Base-by-base conservation (phyloP, 2,113 vertebrate species). In the Ceyx margarethae region DNA sequence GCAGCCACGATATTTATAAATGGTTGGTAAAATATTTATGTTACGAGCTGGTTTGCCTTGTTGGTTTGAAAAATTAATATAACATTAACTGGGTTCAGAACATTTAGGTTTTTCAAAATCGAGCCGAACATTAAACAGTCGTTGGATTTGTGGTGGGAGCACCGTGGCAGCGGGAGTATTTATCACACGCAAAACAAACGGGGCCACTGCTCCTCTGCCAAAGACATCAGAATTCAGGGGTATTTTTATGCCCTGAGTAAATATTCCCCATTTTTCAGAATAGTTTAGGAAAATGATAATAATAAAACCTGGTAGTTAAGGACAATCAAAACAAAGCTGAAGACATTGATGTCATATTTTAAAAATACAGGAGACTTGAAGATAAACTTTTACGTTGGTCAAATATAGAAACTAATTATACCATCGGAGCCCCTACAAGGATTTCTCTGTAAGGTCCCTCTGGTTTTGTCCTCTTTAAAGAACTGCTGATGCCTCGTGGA, bases 21-120 rank as follows among this genome's bases (percentile, higher is more conserved):
- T n/a, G 88, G 69, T 88, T 88, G 86, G 96, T 96, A 93, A 97
- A 96, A 97, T 96, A 96, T 97, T 97, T 95, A 95, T 72, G 62
- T 62, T 90, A 84, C 5, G 29, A 94, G 72, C 90, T 73, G 66
- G 90, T 94, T 95, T 91, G 96, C 91, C 90, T 86, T 72, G 64
- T 95, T 74, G 91, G 90, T 90, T 95, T 96, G 90, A 94, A 95
- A 96, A 96, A 96, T 95, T 96, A 94, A 95, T 96, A 85, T 56
- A 56, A 87, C 83, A 87, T 96, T 95, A 96, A 94, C 66, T 77
- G 33, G 2, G 56, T 64, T 95, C 65, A 6, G 62, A 95, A 92
- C 81, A 35, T 86, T 94, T 56, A 51, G 72, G 81, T 73, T 91
- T 95, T 93, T 85, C 91, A 79, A 93, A 94, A 93, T 61, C 8